Base-by-base conservation (phyloP, 1,140 invertebrate species). In the Bombyx mandarina region DNA sequence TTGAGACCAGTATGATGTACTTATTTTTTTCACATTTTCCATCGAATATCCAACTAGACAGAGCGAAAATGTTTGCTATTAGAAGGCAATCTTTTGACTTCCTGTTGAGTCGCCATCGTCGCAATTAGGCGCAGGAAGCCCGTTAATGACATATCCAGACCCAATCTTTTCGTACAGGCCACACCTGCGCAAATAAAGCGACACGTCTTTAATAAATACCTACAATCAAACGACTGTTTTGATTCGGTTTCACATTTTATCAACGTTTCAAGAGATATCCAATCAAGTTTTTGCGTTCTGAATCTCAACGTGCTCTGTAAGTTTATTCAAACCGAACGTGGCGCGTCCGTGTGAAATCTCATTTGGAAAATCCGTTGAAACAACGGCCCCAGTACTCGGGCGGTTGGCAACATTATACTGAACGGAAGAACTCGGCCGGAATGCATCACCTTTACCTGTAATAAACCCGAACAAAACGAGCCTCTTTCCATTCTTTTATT, bases 11-110 rank as follows among this genome's bases (percentile, higher is more conserved):
- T 35, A 35, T 35, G 4, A 35, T 35, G 4, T 51, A 54, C 52
- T 44, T 54, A 54, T 44, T 12, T 9, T 6, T 53, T 43, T 43
- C 7, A 61, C 42, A 35, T 26, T 35, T n/a, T 45, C 35, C 51
- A 46, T 60, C 62, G 52, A 60, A 59, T 58, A 60, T 18, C 52
- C 42, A 55, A 62, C 61, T 54, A 61, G 60, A 61, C 63, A 54
- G 58, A 35, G 64, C 61, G 60, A 69, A 57, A 77, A 60, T 52
- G 10, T 61, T 70, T 70, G 69, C 71, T 77, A 77, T 84, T 82
- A 74, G 63, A 75, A 73, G 61, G 74, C 78, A 84, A 84, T 84
- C 81, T 84, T 84, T 82, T 71, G 75, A 73, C 73, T 73, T 84
- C 81, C 81, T 77, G 77, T 66, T 66, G 66, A 69, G 65, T 68